Percentiles rank a stretch among this genome's conserved stretches.
These are phyloP conservation scores for Phengaris alcon DNA, from an alignment of 2,888 invertebrate species.

Conservation along the genomic window DNA sequence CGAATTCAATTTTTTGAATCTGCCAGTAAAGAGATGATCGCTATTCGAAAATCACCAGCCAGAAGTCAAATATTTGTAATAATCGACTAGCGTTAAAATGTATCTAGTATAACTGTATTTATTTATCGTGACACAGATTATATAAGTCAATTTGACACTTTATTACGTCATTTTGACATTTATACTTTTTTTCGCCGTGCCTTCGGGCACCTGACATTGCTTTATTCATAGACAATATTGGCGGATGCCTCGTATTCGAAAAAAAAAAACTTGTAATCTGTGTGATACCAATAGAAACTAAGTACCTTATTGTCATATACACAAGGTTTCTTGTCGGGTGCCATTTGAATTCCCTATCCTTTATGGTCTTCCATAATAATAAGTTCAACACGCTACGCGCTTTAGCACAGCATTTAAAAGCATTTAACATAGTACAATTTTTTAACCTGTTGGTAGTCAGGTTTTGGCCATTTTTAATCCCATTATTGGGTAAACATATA, in stretches of 20 bases:
- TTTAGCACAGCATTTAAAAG: not conserved
- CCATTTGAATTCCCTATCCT: slow-evolving; percentile 34
- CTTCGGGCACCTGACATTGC: not conserved
- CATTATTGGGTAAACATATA: not conserved
- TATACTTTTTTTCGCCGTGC: slow-evolving; percentile 18
- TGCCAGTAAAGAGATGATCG: not conserved
- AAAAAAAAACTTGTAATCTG: slow-evolving; percentile 34
- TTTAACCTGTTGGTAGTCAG: not conserved
- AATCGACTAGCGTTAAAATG: slow-evolving; percentile 59
- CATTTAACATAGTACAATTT: slow-evolving; percentile 5
- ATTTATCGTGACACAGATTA: slow-evolving; percentile 42
- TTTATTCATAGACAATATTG: slow-evolving; percentile 8
- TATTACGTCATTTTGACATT: slow-evolving; percentile 18
- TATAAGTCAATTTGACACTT: slow-evolving; percentile 28
- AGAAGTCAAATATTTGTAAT: slow-evolving; percentile 48
- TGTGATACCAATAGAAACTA: slow-evolving; percentile 38
- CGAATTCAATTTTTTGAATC: slow-evolving; percentile 17
- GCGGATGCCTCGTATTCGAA: not conserved
- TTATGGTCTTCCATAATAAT: slow-evolving; percentile 48
- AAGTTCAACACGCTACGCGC: slow-evolving; percentile 27
- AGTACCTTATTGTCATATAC: slow-evolving; percentile 39
- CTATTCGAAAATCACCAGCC: slow-evolving; percentile 34
- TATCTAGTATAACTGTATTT: slow-evolving; percentile 53
- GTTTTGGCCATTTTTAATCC: slow-evolving; percentile 2
- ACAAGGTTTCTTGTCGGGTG: slow-evolving; percentile 43